Conservation (phyloP, 2,888 invertebrate genomes). For the Maniola hyperantus region DNA sequence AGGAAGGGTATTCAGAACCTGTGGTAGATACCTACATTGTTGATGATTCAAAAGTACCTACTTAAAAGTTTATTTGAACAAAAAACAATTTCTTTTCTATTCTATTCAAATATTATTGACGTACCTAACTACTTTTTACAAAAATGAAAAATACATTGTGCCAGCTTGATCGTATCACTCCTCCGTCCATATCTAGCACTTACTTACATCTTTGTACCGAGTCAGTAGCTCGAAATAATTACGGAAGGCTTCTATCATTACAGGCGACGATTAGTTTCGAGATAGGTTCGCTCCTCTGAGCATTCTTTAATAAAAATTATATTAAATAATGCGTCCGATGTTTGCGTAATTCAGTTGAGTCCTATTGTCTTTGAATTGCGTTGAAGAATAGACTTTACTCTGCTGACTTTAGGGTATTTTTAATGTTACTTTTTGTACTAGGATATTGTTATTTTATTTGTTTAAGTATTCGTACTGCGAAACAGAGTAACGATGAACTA, state of each 20-base stretch:
- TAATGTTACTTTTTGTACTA: constrained; percentile 1
- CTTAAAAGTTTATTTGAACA: too few species aligned
- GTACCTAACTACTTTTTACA: too few species aligned
- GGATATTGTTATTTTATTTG: constrained; percentile 35
- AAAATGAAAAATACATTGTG: not conserved
- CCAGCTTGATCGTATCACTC: not conserved
- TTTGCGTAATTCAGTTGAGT: constrained; percentile 41
- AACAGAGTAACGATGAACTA: not conserved
- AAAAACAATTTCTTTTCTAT: too few species aligned
- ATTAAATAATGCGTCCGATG: constrained; percentile 69
- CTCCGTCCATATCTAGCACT: constrained; percentile 46
- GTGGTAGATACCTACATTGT: too few species aligned
- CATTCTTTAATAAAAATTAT: constrained; percentile 77
- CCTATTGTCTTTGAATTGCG: constrained; percentile 27
- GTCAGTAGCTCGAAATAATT: constrained; percentile 73
- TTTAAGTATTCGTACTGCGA: not conserved
- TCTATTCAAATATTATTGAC: too few species aligned
- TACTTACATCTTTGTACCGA: constrained; percentile 40
- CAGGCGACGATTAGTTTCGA: constrained; percentile 73
- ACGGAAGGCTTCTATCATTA: constrained; percentile 73
- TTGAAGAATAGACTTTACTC: constrained; percentile 20
- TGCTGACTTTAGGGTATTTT: constrained; percentile 1
- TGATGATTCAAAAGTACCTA: too few species aligned
- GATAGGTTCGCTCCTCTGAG: constrained; percentile 75
- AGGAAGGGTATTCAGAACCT: too few species aligned